Base-by-base conservation (phyloP, 2,113 vertebrate genomes). In the Ivindomyrus marchei region DNA sequence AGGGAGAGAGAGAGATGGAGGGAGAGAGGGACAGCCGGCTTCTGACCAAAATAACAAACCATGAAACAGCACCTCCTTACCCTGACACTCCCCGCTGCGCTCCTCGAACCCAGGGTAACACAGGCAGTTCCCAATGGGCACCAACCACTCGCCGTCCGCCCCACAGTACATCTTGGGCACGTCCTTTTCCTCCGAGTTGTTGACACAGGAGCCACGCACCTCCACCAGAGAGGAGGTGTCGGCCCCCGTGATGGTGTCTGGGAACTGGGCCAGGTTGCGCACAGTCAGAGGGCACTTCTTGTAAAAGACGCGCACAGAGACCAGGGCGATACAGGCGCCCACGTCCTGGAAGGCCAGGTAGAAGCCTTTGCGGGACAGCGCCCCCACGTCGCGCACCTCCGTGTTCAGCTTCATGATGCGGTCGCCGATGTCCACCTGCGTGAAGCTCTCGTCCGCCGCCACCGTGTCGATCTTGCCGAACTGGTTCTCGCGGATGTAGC, bases 101-200 rank as follows among this genome's bases (percentile, higher is more conserved):
- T 99, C 98, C 93, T 99, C 98, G 0, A 97, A 98, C 94, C 98
- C 98, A 88, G 98, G 97, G 21, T 99, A 98, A 93, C 98, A 99
- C 24, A 99, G 90, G 89, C 98, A 99, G 95, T 97, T 99, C 95
- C 98, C 98, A 94, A 99, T 99, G 92, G 98, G 98, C 90, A 99
- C 98, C 96, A 99, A 95, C 98, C 98, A 99, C 90, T 99, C 98
- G 0, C 98, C 98, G 91, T 99, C 98, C 90, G 98, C 98, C 90
- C 98, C 98, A 1, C 98, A 99, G 95, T 99, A 99, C 98, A 99
- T 99, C 95, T 99, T 99, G 91, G 98, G 98, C 94, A 98, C 97
- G 94, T 99, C 98, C 92, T 98, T 98, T 93, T 99, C 98, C 93
- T 99, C 98, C 0, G 98, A 98, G 94, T 99, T 98, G 95, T 99